Conservation (phyloP, 1,140 invertebrate genomes). For the Pomacea maculata region DNA sequence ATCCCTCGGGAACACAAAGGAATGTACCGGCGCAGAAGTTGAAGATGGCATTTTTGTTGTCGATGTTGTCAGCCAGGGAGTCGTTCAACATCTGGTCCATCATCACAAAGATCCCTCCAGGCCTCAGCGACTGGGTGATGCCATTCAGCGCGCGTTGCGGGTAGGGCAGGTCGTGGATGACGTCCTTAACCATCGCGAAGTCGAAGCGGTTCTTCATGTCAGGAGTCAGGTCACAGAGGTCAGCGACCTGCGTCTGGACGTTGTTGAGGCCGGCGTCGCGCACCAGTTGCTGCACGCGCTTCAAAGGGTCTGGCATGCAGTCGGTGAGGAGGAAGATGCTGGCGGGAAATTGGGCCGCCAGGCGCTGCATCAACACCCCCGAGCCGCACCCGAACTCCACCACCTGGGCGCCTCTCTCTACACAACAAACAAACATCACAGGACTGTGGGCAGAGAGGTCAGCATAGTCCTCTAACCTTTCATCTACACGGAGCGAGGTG, state of each 20-base stretch:
- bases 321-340: constrained; percentile 33
- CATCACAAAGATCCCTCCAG: constrained; percentile 33
- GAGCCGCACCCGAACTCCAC: constrained; percentile 35
- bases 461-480: not conserved
- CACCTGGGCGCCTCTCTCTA: constrained; percentile 33
- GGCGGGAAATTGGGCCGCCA: constrained; percentile 35
- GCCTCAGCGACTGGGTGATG: constrained; percentile 31
- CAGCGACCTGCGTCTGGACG: constrained; percentile 22
- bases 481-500: not conserved
- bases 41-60: constrained; percentile 41
- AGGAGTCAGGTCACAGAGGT: constrained; percentile 31
- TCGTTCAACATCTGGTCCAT: constrained; percentile 33
- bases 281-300: constrained; percentile 10
- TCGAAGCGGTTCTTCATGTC: constrained; percentile 32
- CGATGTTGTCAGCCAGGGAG: constrained; percentile 32
- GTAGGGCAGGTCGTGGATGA: constrained; percentile 41
- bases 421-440: not conserved
- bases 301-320: constrained; percentile 3
- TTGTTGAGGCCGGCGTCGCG: constrained; percentile 26
- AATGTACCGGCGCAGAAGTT: constrained; percentile 32
- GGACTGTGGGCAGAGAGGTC: not conserved
- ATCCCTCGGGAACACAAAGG: constrained; percentile 34
- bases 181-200: constrained; percentile 30
- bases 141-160: constrained; percentile 29
- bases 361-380: constrained; percentile 11